Evolutionary conservation across 2,797 vertebrate genomes (phyloP).

Genomic region (Phalloptychus januarius): DNA sequence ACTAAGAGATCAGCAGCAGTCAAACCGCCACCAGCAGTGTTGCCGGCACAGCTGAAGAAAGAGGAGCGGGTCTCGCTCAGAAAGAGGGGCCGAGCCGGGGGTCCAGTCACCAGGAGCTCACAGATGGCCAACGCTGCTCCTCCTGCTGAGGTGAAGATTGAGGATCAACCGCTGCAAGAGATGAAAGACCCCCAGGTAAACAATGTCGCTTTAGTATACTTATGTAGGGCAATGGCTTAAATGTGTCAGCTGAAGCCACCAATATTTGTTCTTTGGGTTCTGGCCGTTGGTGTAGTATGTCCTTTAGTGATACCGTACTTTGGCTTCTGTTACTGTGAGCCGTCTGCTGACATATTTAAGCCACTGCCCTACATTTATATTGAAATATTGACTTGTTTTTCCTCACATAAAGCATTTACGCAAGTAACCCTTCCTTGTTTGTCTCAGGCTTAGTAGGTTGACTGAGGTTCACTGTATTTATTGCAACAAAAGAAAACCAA

Average conservation of each 20-base stretch:
- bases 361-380: background rate
- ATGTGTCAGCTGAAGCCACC: no score
- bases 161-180: constrained; percentile 84
- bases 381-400: background rate
- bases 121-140: constrained; percentile 85
- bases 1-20: constrained; percentile 82
- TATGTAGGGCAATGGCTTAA: no score
- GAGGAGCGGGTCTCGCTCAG: constrained; percentile 87
- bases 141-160: constrained; percentile 82
- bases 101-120: constrained; percentile 92
- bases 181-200: constrained; percentile 88
- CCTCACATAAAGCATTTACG: no score
- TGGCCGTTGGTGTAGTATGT: no score
- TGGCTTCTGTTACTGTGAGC: no score
- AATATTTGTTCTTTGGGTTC: no score
- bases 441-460: no score
- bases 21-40: constrained; percentile 69
- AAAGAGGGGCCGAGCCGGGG: constrained; percentile 86
- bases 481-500: no score
- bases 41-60: constrained; percentile 79
- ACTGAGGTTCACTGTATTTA: no score
- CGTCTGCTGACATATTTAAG: no score
- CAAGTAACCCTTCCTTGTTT: no score
- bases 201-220: background rate
- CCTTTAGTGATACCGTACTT: no score